Conservation (phyloP, 2,888 invertebrate species). For the Baccha elongata region DNA sequence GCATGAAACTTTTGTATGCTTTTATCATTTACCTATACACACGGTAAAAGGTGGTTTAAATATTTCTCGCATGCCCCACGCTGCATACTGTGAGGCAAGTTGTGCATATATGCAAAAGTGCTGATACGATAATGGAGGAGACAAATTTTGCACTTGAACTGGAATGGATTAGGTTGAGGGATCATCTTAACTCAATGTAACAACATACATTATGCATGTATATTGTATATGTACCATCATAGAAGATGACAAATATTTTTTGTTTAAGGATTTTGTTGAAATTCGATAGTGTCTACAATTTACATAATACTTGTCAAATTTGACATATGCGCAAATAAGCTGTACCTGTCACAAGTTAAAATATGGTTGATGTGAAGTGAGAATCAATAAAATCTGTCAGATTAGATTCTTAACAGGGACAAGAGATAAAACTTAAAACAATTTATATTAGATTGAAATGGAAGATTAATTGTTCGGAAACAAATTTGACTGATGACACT, state of each 20-base stretch:
- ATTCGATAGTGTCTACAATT: conserved; percentile 3
- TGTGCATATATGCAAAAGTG: conserved; percentile 62
- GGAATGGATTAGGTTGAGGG: conserved; percentile 43
- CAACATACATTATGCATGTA: neutral
- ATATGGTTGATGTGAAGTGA: neutral
- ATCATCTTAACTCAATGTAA: conserved; percentile 62
- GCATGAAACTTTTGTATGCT: conserved; percentile 10
- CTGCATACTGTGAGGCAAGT: conserved; percentile 29
- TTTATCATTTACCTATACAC: conserved; percentile 33
- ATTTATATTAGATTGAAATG: too few relatives aligned
- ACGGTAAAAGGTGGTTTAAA: conserved; percentile 34
- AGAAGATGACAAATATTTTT: conserved; percentile 41
- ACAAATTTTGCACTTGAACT: conserved; percentile 68
- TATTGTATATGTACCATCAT: too few relatives aligned
- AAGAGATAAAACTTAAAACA: neutral
- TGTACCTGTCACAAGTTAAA: conserved; percentile 10
- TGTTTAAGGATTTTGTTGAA: conserved; percentile 33
- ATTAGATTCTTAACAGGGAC: neutral
- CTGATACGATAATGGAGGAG: conserved; percentile 57
- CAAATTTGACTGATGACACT: neutral
- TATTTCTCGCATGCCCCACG: conserved; percentile 34
- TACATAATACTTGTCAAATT: conserved; percentile 10
- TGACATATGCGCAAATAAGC: conserved; percentile 28
- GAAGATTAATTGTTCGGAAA: neutral
- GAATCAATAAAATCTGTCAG: neutral